These are phyloP conservation scores for Dryadula phaetusa DNA, from an alignment of 2,888 invertebrate genomes.

Conservation along the genomic window DNA sequence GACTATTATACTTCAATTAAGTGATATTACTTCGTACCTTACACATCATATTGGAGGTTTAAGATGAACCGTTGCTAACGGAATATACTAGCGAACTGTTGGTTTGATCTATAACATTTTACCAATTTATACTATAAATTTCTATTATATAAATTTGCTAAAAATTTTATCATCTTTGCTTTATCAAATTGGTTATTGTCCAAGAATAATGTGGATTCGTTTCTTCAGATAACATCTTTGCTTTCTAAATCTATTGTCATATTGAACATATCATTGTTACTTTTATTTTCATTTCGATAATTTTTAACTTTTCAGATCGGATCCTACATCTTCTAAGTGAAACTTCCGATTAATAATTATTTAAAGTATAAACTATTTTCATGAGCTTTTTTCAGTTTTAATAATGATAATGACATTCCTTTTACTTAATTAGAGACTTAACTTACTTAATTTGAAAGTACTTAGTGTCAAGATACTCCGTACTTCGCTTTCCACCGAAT, in stretches of 20 bases:
- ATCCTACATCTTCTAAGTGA: neutral
- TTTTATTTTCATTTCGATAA: neutral
- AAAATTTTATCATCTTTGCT: constrained; percentile 60
- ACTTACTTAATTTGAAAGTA: too few species aligned
- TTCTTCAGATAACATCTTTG: constrained; percentile 45
- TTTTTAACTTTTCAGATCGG: constrained; percentile 5
- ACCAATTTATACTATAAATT: constrained; percentile 78
- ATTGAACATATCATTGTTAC: constrained; percentile 22
- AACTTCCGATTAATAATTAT: neutral
- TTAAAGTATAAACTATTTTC: neutral
- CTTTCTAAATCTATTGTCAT: constrained; percentile 40
- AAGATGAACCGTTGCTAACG: constrained; percentile 69
- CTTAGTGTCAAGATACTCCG: too few species aligned
- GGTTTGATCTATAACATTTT: constrained; percentile 60
- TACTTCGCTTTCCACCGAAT: too few species aligned
- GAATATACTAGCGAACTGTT: constrained; percentile 75
- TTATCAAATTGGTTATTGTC: constrained; percentile 48
- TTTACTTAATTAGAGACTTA: too few species aligned
- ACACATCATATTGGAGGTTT: constrained; percentile 63
- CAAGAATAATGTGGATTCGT: constrained; percentile 57
- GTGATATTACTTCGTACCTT: constrained; percentile 57
- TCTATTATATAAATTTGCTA: constrained; percentile 75
- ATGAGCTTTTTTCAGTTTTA: too few species aligned
- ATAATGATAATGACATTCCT: too few species aligned
- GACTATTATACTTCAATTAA: neutral